Conservation (phyloP, 2,113 vertebrate species). For the Nanger granti region DNA sequence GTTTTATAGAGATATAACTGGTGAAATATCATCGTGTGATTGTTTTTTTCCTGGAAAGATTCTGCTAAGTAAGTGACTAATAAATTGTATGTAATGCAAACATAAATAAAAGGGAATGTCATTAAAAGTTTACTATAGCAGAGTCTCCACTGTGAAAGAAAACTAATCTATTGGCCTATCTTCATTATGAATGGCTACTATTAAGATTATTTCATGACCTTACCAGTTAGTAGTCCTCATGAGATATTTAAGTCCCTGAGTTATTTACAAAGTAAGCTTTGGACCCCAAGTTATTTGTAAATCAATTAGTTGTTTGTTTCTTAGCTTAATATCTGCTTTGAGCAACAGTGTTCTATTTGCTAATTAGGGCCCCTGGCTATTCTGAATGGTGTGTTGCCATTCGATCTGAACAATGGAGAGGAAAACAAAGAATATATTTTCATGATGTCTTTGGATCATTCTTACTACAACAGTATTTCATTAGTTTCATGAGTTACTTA, state of each 20-base stretch:
- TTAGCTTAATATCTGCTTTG: conserved; percentile 5
- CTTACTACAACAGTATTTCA: background rate
- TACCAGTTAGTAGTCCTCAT: conserved; percentile 32
- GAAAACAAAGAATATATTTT: background rate
- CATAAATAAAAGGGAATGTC: conserved; percentile 73
- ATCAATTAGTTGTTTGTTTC: conserved; percentile 32
- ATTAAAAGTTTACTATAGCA: conserved; percentile 3
- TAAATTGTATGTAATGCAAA: conserved; percentile 73
- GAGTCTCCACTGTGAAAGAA: conserved; percentile 42
- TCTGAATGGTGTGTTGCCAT: background rate
- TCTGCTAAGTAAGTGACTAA: conserved; percentile 74
- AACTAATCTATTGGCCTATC: conserved; percentile 34
- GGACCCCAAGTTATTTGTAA: conserved; percentile 18
- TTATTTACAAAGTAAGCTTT: conserved; percentile 33
- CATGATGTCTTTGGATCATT: background rate
- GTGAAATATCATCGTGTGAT: conserved; percentile 57
- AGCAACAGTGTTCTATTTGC: background rate
- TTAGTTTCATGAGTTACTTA: background rate
- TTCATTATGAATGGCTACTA: conserved; percentile 61
- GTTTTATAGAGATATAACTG: conserved; percentile 68
- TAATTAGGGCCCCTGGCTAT: background rate
- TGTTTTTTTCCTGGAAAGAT: conserved; percentile 59
- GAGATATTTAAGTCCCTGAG: conserved; percentile 22
- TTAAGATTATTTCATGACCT: conserved; percentile 42
- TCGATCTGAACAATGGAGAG: background rate